Base-by-base conservation (phyloP, 2,113 vertebrate genomes). In the Carollia perspicillata region DNA sequence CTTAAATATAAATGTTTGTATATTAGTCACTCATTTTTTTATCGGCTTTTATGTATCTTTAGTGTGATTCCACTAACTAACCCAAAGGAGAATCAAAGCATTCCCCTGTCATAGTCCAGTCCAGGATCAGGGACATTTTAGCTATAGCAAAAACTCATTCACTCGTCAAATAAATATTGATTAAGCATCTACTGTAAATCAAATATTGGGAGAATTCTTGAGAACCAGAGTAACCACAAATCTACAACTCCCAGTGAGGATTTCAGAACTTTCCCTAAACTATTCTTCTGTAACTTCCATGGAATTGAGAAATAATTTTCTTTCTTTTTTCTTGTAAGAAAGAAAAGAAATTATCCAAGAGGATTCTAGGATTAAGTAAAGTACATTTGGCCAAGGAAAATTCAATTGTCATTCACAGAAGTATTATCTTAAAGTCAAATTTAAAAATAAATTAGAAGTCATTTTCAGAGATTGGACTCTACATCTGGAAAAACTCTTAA, bases 1-100 rank as follows among this genome's bases (percentile, higher is more conserved):
- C 97, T 97, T 87, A 99, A 99, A 99, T 99, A 99, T 98, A 99
- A 98, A 98, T 99, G 98, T 99, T 98, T 98, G 96, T 99, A 98
- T 98, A 98, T 98, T 98, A 98, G 97, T 96, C 98, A 98, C 98
- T 98, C 97, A 98, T 97, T 97, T 72, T 72, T 75, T 97, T 96
- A 97, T 98, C 95, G 97, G 94, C 95, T 98, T 98, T 97, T 97
- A 96, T 97, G 78, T 92, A 90, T 53, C 66, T 97, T 71, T 81
- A 87, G 13, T 92, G 60, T 97, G 94, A 53, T 84, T 96, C 89
- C 83, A 93, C 94, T 96, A 90, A 58, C 28, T 87, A 97, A 97
- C 68, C 42, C 69, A 74, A 89, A 97, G 90, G n/a, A 84, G 6
- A 58, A 58, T 86, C 89, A 96, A 96, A 92, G 35, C 93, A 89